Evolutionary conservation across 2,797 vertebrate genomes (phyloP).

Genomic region (Coilia nasus): DNA sequence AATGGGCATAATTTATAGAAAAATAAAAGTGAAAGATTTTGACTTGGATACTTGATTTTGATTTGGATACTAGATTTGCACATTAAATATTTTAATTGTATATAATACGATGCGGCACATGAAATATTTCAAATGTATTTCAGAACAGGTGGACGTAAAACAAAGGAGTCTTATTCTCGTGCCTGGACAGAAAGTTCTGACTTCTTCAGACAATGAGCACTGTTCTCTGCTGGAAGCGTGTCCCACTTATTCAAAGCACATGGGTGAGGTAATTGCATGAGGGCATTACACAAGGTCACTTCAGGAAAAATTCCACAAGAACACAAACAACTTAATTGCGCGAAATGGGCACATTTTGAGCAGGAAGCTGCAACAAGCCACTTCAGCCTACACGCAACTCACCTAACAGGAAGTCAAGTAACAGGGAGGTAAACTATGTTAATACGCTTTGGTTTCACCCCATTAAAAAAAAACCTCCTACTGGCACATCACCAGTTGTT

Average conservation of each 20-base stretch:
- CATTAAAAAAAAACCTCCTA: not conserved
- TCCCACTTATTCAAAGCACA: slow-evolving; percentile 19
- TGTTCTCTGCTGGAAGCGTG: not conserved
- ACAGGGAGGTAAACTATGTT: not conserved
- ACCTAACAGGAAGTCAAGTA: not conserved
- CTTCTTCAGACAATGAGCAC: slow-evolving; percentile 4
- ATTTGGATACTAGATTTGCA: too few species aligned
- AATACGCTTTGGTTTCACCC: not conserved
- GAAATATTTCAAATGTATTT: not conserved
- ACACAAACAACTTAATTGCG: slow-evolving; percentile 21
- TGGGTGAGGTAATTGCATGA: slow-evolving; percentile 21
- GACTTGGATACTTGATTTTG: too few species aligned
- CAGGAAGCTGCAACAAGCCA: not conserved
- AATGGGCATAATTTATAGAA: too few species aligned
- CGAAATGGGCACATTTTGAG: not conserved
- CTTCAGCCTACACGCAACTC: not conserved
- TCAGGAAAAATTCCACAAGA: slow-evolving; percentile 16
- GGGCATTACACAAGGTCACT: not conserved
- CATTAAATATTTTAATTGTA: too few species aligned
- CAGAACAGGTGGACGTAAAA: not conserved
- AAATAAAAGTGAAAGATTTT: too few species aligned
- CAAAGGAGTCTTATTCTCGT: not conserved
- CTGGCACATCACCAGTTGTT: not conserved
- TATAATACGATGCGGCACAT: too few species aligned
- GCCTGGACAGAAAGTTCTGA: not conserved